These are phyloP conservation scores for Oophaga pumilio DNA, from an alignment of 2,113 vertebrate species.

Conservation along the genomic window DNA sequence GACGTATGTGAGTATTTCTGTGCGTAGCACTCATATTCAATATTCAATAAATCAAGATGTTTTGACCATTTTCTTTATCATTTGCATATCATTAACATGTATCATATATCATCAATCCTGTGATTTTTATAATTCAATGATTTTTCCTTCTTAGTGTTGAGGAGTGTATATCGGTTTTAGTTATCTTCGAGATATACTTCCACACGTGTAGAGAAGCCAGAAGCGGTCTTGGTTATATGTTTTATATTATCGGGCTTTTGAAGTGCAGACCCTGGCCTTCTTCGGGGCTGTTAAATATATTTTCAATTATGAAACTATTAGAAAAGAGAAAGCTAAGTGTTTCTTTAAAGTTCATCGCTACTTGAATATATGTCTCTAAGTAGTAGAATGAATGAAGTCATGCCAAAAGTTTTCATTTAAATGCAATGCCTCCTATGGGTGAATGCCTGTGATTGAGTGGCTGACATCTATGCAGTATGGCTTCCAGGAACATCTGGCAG, in stretches of 20 bases:
- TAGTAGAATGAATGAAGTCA: conserved; percentile 58
- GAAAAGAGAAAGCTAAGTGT: conserved; percentile 48
- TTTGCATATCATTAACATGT: too few species aligned
- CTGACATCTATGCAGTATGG: conserved; percentile 44
- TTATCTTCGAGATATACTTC: neutral
- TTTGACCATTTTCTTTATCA: too few species aligned
- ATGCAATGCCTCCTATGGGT: conserved; percentile 57
- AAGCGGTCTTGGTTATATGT: neutral
- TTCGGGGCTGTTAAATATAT: neutral
- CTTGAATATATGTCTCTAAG: conserved; percentile 48
- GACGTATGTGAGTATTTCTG: too few species aligned
- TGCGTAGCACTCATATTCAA: too few species aligned
- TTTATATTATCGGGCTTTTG: neutral
- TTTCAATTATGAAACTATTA: conserved; percentile 54
- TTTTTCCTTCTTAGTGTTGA: too few species aligned
- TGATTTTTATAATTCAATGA: too few species aligned
- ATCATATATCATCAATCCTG: too few species aligned
- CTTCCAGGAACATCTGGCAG: conserved; percentile 58
- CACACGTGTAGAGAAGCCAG: neutral
- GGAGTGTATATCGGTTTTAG: neutral
- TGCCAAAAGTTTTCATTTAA: conserved; percentile 58
- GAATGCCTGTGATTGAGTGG: conserved; percentile 55
- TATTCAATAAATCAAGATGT: too few species aligned
- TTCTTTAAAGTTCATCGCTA: conserved; percentile 53
- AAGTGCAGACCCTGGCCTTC: neutral